Conservation (phyloP, 2,888 invertebrate species). For the Caenorhabditis sp. region DNA sequence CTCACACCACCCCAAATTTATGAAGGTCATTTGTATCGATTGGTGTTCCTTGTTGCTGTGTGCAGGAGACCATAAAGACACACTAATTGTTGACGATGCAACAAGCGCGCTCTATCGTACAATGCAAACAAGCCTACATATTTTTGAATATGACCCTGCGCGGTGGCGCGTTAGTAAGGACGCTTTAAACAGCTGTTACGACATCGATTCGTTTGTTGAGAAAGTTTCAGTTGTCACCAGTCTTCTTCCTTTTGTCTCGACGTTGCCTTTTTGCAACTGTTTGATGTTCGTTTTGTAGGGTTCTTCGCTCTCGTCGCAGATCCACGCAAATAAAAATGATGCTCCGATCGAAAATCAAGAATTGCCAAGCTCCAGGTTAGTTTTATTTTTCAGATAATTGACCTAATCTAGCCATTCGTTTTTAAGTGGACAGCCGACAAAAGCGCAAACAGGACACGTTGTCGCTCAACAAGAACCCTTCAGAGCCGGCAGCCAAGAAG, state of each 20-base stretch:
- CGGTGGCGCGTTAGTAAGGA: constrained; percentile 3
- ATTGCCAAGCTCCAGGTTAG: background rate
- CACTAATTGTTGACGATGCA: background rate
- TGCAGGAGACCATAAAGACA: background rate
- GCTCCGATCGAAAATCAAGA: constrained; percentile 5
- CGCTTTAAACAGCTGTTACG: background rate
- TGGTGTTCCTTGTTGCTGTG: background rate
- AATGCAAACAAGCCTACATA: background rate
- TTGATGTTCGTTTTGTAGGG: background rate
- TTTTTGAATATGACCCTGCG: constrained; percentile 12
- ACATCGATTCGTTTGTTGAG: background rate
- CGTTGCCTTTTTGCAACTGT: background rate
- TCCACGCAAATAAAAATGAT: background rate
- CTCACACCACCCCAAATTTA: too few species aligned
- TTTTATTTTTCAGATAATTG: background rate
- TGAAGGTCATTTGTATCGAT: background rate
- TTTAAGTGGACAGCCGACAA: background rate
- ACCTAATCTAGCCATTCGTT: background rate
- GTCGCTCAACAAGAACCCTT: background rate
- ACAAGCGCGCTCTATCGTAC: constrained; percentile 2
- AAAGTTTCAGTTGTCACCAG: background rate
- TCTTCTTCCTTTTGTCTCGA: background rate
- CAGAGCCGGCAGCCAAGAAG: constrained; percentile 5
- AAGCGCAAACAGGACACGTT: constrained; percentile 9
- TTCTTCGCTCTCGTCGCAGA: background rate